Conservation (phyloP, 2,888 invertebrate genomes). For the Mongoloraphidia duomilia region DNA sequence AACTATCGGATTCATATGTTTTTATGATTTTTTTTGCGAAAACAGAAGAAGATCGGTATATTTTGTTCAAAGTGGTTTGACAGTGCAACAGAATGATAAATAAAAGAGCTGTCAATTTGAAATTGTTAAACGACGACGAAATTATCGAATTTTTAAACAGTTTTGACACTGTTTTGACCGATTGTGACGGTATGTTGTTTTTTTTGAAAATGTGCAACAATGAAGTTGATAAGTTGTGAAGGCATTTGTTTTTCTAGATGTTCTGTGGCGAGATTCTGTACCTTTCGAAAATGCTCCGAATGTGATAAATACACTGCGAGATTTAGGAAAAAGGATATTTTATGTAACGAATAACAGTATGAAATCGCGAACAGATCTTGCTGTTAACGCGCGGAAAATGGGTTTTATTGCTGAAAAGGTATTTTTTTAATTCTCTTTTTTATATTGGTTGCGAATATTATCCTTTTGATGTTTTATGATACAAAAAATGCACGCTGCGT, state of each 20-base stretch:
- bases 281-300: conserved; percentile 53
- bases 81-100: conserved; percentile 12
- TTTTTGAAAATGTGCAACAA: neutral
- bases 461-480: too few relatives aligned
- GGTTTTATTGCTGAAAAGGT: conserved; percentile 48
- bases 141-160: conserved; percentile 50
- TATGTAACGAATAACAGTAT: conserved; percentile 88
- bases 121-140: conserved; percentile 41
- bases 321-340: conserved; percentile 65
- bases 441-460: neutral
- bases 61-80: too few relatives aligned
- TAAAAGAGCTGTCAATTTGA: conserved; percentile 35
- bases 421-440: conserved; percentile 4
- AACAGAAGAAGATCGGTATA: too few relatives aligned
- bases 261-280: conserved; percentile 62
- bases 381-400: conserved; percentile 53
- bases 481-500: too few relatives aligned
- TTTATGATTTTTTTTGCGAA: too few relatives aligned
- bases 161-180: conserved; percentile 69
- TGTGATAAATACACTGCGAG: conserved; percentile 50
- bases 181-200: conserved; percentile 63
- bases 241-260: conserved; percentile 36
- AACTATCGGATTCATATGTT: too few relatives aligned
- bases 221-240: conserved; percentile 7
- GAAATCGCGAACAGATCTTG: conserved; percentile 62